These are phyloP conservation scores for Discoglossus pictus DNA, from an alignment of 2,797 vertebrate species.

Conservation along the genomic window DNA sequence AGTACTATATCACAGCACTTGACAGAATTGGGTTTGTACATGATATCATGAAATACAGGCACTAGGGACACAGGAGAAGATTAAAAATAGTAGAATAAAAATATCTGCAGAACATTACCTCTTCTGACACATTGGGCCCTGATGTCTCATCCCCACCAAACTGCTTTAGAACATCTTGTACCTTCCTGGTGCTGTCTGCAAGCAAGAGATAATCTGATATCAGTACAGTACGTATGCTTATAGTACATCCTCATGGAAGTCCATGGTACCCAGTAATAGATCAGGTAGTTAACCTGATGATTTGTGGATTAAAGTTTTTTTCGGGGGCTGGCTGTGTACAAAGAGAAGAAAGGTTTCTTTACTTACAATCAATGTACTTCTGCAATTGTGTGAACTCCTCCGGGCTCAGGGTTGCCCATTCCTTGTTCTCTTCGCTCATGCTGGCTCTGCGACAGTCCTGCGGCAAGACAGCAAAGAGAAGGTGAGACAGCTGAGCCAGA, in stretches of 20 bases:
- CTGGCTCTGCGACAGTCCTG: slow-evolving; percentile 47
- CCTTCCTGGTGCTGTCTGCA: slow-evolving; percentile 86
- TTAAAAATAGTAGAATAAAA: neutral
- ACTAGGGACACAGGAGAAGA: neutral
- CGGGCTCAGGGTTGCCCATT: slow-evolving; percentile 78
- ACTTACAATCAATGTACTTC: slow-evolving; percentile 94
- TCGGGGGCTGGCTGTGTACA: neutral
- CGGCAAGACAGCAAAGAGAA: slow-evolving; percentile 32
- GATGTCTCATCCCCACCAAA: slow-evolving; percentile 80
- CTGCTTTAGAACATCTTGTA: slow-evolving; percentile 87
- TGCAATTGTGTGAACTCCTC: slow-evolving; percentile 91
- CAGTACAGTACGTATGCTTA: slow-evolving; percentile 16
- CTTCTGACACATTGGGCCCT: slow-evolving; percentile 77
- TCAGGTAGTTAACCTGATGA: slow-evolving; percentile 2
- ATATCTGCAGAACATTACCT: slow-evolving; percentile 68
- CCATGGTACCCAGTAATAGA: slow-evolving; percentile 1
- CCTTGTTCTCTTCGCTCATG: slow-evolving; percentile 72
- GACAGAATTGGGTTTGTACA: too few relatives aligned
- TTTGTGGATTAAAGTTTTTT: neutral
- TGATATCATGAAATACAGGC: too few relatives aligned
- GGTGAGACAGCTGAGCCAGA: slow-evolving; percentile 15
- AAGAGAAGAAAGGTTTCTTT: slow-evolving; percentile 30
- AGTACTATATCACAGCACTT: too few relatives aligned
- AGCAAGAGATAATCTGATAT: slow-evolving; percentile 33
- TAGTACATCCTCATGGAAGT: slow-evolving; percentile 3